These are phyloP conservation scores for Peribatodes rhomboidaria DNA, from an alignment of 2,888 invertebrate species.

Conservation along the genomic window DNA sequence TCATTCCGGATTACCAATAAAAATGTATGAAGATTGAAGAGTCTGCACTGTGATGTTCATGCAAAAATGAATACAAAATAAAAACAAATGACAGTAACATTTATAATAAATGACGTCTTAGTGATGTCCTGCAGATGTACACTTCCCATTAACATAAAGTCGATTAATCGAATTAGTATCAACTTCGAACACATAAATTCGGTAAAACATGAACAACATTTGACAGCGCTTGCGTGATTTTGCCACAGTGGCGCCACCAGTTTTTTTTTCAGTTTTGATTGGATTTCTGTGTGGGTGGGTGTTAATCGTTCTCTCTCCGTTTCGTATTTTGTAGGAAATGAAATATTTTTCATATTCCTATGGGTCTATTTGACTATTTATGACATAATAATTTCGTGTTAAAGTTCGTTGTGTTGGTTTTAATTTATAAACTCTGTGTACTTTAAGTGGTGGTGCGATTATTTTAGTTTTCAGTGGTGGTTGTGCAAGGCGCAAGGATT, in stretches of 20 bases:
- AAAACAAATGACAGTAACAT: slow-evolving; percentile 1
- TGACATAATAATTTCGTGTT: slow-evolving; percentile 71
- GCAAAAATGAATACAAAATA: no score
- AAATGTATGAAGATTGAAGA: no score
- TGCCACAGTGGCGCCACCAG: slow-evolving; percentile 55
- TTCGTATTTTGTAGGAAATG: slow-evolving; percentile 70
- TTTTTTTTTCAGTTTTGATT: slow-evolving; percentile 73
- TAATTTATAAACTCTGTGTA: slow-evolving; percentile 62
- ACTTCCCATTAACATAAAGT: not conserved
- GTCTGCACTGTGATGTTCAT: no score
- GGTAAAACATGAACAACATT: not conserved
- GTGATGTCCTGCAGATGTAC: not conserved
- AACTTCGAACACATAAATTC: not conserved
- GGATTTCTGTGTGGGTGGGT: slow-evolving; percentile 73
- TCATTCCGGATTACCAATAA: no score
- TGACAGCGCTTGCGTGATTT: slow-evolving; percentile 41
- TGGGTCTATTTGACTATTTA: slow-evolving; percentile 70
- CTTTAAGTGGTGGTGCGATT: slow-evolving; percentile 67
- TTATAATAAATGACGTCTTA: not conserved
- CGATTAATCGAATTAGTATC: not conserved
- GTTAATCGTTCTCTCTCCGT: slow-evolving; percentile 62
- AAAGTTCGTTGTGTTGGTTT: slow-evolving; percentile 62
- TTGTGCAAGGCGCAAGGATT: slow-evolving; percentile 83
- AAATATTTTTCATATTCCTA: slow-evolving; percentile 68
- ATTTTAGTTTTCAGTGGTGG: slow-evolving; percentile 75